These are phyloP conservation scores for Nylanderia fulva DNA, from an alignment of 1,140 invertebrate genomes.

Conservation along the genomic window DNA sequence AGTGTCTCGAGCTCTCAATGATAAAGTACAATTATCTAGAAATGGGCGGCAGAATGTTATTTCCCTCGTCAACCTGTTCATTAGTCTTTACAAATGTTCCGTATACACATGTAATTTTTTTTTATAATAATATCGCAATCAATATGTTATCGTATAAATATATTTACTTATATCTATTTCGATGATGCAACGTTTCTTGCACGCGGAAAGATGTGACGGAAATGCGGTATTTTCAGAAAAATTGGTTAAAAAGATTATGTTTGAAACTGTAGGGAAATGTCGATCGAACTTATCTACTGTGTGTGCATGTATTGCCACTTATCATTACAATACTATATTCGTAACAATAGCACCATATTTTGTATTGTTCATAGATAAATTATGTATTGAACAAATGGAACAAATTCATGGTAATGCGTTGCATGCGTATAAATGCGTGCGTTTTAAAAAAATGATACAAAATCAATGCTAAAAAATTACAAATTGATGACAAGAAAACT, in stretches of 20 bases:
- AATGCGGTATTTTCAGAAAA: slow-evolving; percentile 27
- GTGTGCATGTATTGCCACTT: slow-evolving; percentile 31
- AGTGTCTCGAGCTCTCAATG: slow-evolving; percentile 14
- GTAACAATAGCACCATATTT: slow-evolving; percentile 78
- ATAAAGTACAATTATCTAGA: slow-evolving; percentile 55
- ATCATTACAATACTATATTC: slow-evolving; percentile 65
- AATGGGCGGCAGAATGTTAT: slow-evolving; percentile 39
- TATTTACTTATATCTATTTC: slow-evolving; percentile 76
- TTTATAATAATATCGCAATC: slow-evolving; percentile 64
- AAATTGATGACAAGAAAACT: not conserved
- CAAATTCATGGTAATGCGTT: slow-evolving; percentile 2
- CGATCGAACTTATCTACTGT: slow-evolving; percentile 54
- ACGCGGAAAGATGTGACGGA: slow-evolving; percentile 12
- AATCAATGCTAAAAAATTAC: not conserved
- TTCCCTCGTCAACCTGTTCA: slow-evolving; percentile 19
- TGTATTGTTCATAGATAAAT: slow-evolving; percentile 62
- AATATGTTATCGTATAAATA: slow-evolving; percentile 64
- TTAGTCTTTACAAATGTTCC: slow-evolving; percentile 71
- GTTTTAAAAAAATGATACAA: not conserved
- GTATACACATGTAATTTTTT: slow-evolving; percentile 66
- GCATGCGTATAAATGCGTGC: not conserved
- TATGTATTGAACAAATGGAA: slow-evolving; percentile 25
- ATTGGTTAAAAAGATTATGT: slow-evolving; percentile 54
- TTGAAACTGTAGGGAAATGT: slow-evolving; percentile 62
- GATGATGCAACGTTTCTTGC: slow-evolving; percentile 68